A percentile compares a stretch with the other conserved stretches of the same genome.
phyloP scores from a whole-genome alignment of 2,113 vertebrate species.

The Onychostruthus taczanowskii region DNA sequence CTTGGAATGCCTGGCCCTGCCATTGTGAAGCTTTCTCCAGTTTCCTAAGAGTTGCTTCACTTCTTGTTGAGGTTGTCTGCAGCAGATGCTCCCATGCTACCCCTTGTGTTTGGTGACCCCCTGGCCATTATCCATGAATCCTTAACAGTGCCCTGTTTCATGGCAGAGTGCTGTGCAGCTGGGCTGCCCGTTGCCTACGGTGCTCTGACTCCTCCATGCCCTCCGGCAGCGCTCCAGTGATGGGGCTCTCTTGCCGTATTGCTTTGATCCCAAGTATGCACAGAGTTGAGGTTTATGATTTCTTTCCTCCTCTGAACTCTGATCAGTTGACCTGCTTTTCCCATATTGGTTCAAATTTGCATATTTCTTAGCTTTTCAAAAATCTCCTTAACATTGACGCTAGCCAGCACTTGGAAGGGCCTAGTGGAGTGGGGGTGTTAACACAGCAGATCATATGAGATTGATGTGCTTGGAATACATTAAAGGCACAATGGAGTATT shows the following conservation, averaged over 20 bases:
- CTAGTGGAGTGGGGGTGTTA: not conserved
- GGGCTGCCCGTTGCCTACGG: fast-evolving
- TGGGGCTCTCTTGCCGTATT: not conserved
- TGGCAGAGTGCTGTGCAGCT: not conserved
- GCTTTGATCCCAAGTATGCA: not conserved
- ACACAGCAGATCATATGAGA: not conserved
- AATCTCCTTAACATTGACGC: not conserved
- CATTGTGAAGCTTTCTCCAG: not conserved
- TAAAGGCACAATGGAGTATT: not conserved
- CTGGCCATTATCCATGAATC: not conserved
- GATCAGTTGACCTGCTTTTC: not conserved
- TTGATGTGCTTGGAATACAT: not conserved
- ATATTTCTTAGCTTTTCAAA: not conserved
- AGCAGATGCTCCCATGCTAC: not conserved
- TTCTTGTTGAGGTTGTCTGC: fast-evolving
- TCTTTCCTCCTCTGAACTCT: not conserved
- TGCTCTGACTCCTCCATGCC: not conserved
- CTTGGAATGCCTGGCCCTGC: not conserved
- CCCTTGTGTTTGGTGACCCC: not conserved
- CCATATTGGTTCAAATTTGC: not conserved
- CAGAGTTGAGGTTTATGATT: not conserved
- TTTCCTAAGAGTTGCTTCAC: not conserved
- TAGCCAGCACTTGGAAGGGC: not conserved
- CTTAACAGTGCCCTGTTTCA: fast-evolving
- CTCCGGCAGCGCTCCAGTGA: fast-evolving